Percentiles rank a stretch among this genome's conserved stretches.
Evolutionary conservation across 2,888 invertebrate genomes (phyloP).

Genomic region (Cordilura impudica): DNA sequence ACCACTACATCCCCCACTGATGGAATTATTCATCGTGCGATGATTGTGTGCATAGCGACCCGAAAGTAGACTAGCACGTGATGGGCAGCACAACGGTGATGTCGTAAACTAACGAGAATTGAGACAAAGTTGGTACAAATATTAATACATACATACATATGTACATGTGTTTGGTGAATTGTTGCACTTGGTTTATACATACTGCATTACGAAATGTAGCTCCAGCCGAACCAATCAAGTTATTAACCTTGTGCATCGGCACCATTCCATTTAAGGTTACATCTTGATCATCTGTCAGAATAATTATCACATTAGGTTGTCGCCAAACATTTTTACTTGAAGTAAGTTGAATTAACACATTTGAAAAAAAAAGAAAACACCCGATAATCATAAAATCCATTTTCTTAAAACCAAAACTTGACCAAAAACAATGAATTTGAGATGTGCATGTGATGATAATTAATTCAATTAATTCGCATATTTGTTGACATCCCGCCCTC

Average conservation of each 20-base stretch:
- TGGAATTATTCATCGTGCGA: constrained; percentile 86
- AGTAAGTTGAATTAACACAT: not conserved
- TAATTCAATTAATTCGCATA: too few relatives aligned
- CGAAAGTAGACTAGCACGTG: constrained; percentile 90
- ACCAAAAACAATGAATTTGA: not conserved
- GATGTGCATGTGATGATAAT: not conserved
- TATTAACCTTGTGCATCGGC: constrained; percentile 83
- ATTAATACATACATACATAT: not conserved
- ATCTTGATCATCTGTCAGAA: constrained; percentile 93
- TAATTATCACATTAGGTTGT: constrained; percentile 86
- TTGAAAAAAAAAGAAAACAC: not conserved
- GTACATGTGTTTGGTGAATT: not conserved
- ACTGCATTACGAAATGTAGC: constrained; percentile 87
- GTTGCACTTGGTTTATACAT: constrained; percentile 77
- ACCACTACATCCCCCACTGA: constrained; percentile 87
- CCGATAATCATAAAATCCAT: not conserved
- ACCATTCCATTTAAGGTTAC: constrained; percentile 85
- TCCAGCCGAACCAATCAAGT: constrained; percentile 82
- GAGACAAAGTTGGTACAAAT: not conserved
- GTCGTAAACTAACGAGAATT: constrained; percentile 84
- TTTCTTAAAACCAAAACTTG: not conserved
- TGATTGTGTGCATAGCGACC: constrained; percentile 92
- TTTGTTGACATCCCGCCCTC: too few relatives aligned
- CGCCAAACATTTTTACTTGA: not conserved
- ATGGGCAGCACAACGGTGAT: constrained; percentile 93